phyloP scores from a whole-genome alignment of 2,113 vertebrate genomes.

The Caretta caretta region DNA sequence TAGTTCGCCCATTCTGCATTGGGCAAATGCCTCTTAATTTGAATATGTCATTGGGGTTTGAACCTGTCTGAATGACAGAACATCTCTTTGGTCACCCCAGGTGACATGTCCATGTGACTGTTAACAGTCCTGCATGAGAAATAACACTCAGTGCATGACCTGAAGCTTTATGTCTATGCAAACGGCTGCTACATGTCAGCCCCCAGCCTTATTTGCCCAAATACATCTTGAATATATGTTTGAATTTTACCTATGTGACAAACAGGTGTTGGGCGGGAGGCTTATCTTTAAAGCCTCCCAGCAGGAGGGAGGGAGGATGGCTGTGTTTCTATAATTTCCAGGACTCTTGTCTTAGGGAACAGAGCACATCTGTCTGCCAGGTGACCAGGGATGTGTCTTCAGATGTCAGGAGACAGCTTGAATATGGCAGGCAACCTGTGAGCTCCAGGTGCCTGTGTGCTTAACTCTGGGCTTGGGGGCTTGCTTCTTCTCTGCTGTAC shows the following conservation, averaged over 20 bases:
- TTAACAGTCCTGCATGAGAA: background rate
- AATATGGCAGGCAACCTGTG: too few relatives aligned
- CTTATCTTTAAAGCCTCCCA: background rate
- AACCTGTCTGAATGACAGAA: background rate
- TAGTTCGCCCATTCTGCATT: background rate
- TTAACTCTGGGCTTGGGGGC: background rate
- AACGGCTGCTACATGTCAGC: background rate
- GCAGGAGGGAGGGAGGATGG: background rate
- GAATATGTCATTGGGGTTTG: background rate
- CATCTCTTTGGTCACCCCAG: background rate
- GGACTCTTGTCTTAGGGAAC: background rate
- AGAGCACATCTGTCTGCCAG: background rate
- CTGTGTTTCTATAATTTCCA: background rate
- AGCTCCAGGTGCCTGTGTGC: too few relatives aligned
- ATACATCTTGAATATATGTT: background rate
- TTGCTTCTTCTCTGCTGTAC: background rate
- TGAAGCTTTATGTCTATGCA: background rate
- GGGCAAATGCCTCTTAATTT: background rate
- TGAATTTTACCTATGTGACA: background rate
- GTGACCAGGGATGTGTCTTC: background rate
- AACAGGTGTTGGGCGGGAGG: too few relatives aligned
- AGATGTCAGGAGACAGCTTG: too few relatives aligned
- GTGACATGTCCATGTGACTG: background rate
- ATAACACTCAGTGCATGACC: background rate
- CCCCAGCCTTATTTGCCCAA: too few relatives aligned